Base-by-base conservation (phyloP, 2,888 invertebrate genomes). In the Hymenopus coronatus region DNA sequence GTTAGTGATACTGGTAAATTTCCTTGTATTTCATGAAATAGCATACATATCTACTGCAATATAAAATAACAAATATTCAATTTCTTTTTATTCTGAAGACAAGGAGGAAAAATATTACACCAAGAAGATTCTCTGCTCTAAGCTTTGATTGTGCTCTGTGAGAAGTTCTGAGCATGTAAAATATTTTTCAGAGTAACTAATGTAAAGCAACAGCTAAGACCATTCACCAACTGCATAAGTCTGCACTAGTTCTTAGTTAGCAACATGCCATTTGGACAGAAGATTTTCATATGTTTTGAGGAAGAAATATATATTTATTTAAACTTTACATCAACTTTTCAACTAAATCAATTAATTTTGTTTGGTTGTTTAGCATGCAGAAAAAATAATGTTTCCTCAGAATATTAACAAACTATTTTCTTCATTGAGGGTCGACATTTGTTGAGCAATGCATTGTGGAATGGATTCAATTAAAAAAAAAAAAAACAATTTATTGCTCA, bases 41-140 rank as follows among this genome's bases (percentile, higher is more conserved):
- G 88, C 88, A 87, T 89, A 86, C 88, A 85, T 89, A 15, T 85
- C 87, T 84, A 89, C 46, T 86, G 87, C 88, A 84, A 88, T 89
- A 85, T 85, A 89, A 89, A 89, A 88, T 87, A 89, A 89, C 84
- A 82, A 70, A 15, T 70, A 70, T 70, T 70, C 54, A 15, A 82
- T 87, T 82, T 89, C n/a, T 82, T 33, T 82, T 87, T 46, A n/a
- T 27, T 87, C 40, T 87, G 81, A 30, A 81, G 30, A 87, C 6
- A n/a, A 9, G 82, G 87, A 86, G 70, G 86, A 9, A 87, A n/a
- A 82, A 20, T 25, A 81, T 70, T 87, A 82, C 81, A 20, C 70
- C 12, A 82, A 28, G 27, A 81, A 82, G 40, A 87, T 86, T 7
- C 3, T 28, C 30, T 87, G 54, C 33, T 25, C 12, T 25, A 87